phyloP scores from a whole-genome alignment of 2,888 invertebrate species.

The Holacanthella duospinosa region DNA sequence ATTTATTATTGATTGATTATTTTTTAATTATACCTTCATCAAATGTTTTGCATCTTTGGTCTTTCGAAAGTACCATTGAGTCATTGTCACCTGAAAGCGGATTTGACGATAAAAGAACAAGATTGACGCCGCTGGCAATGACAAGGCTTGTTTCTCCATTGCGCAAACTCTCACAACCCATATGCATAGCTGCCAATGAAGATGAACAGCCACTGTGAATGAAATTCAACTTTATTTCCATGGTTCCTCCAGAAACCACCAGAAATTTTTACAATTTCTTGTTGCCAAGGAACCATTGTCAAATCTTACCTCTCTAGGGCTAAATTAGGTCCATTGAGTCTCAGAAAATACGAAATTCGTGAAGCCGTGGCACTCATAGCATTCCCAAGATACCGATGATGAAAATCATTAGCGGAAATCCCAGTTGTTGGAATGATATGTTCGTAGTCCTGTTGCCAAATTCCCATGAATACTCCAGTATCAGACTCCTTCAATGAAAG shows the following conservation, averaged over 20 bases:
- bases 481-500: background rate
- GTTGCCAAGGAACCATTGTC: background rate
- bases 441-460: background rate
- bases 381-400: slow-evolving; percentile 18
- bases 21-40: slow-evolving; percentile 12
- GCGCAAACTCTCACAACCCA: slow-evolving; percentile 22
- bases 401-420: background rate
- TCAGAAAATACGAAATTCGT: slow-evolving; percentile 18
- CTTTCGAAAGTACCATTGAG: slow-evolving; percentile 16
- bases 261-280: background rate
- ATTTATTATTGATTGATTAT: too few species aligned
- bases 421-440: background rate
- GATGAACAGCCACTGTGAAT: slow-evolving; percentile 22
- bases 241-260: too few species aligned
- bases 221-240: too few species aligned
- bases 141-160: slow-evolving; percentile 17
- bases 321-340: slow-evolving; percentile 21
- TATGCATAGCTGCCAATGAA: slow-evolving; percentile 22
- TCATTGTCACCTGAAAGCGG: background rate
- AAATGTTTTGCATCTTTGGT: slow-evolving; percentile 23
- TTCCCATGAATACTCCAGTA: background rate
- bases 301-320: slow-evolving; percentile 13
- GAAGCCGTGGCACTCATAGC: slow-evolving; percentile 14
- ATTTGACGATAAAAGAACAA: slow-evolving; percentile 11
- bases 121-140: slow-evolving; percentile 23